A percentile compares a stretch with the other conserved stretches of the same genome.
Evolutionary conservation across 2,888 invertebrate species (phyloP).

Genomic region (Heliconius sara): DNA sequence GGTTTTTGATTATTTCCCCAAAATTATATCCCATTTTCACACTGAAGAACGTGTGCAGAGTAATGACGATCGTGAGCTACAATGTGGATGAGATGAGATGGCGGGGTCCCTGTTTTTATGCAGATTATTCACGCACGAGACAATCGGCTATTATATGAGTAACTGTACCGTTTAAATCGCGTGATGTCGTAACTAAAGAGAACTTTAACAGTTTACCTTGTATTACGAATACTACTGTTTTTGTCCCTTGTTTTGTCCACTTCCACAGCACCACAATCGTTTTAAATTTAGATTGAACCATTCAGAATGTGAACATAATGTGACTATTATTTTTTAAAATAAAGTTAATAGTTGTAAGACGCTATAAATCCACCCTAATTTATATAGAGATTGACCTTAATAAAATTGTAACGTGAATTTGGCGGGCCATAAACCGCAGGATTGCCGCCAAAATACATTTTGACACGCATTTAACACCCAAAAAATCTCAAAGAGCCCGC

Average conservation of each 20-base stretch:
- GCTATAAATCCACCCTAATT: slow-evolving; percentile 35
- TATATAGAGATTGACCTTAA: slow-evolving; percentile 48
- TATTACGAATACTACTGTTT: background rate
- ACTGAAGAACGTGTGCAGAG: slow-evolving; percentile 70
- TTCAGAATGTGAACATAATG: background rate
- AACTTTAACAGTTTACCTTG: background rate
- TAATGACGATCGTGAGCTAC: slow-evolving; percentile 71
- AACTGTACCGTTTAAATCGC: slow-evolving; percentile 29
- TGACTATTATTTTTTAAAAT: background rate
- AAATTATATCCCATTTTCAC: slow-evolving; percentile 84
- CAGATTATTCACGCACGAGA: slow-evolving; percentile 36
- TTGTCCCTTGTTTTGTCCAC: background rate
- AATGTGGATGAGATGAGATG: slow-evolving; percentile 64
- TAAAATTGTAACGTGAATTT: slow-evolving; percentile 59
- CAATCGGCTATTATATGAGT: slow-evolving; percentile 24
- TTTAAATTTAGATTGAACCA: background rate
- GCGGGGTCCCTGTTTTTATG: slow-evolving; percentile 46
- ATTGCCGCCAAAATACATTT: slow-evolving; percentile 54
- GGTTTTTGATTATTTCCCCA: slow-evolving; percentile 82
- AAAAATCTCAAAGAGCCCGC: slow-evolving; percentile 52
- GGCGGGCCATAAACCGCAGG: slow-evolving; percentile 52
- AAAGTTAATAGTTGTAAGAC: slow-evolving; percentile 9
- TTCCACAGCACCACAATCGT: background rate
- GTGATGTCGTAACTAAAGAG: slow-evolving; percentile 10
- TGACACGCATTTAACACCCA: slow-evolving; percentile 47